phyloP scores from a whole-genome alignment of 2,797 vertebrate species.

The Enoplosus armatus region DNA sequence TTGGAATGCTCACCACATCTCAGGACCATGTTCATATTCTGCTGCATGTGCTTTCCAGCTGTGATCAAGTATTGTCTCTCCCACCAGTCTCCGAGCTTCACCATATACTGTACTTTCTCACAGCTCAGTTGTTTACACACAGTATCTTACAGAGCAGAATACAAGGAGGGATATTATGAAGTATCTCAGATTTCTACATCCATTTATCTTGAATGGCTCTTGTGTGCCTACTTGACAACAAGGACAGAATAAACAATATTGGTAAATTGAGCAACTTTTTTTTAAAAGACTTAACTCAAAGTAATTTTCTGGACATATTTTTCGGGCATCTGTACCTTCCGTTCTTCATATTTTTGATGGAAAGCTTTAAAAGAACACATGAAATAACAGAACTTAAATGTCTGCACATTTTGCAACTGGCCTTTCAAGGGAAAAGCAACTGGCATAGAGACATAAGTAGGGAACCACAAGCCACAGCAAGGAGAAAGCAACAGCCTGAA shows the following conservation, averaged over 20 bases:
- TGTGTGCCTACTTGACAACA: background rate
- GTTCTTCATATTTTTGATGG: constrained; percentile 49
- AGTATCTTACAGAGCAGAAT: constrained; percentile 19
- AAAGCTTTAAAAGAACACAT: constrained; percentile 47
- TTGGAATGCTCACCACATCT: constrained; percentile 86
- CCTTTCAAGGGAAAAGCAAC: constrained; percentile 75
- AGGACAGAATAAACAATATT: background rate
- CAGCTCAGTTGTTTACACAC: constrained; percentile 38
- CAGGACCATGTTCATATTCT: constrained; percentile 77
- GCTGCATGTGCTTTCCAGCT: constrained; percentile 86
- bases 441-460: constrained; percentile 70
- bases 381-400: constrained; percentile 55
- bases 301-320: constrained; percentile 23
- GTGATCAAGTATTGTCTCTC: constrained; percentile 77
- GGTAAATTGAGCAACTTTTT: background rate
- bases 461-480: constrained; percentile 80
- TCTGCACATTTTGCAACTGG: constrained; percentile 53
- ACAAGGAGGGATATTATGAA: background rate
- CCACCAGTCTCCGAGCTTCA: constrained; percentile 52
- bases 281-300: constrained; percentile 13
- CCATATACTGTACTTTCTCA: constrained; percentile 54
- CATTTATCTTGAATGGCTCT: constrained; percentile 5
- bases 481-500: constrained; percentile 68
- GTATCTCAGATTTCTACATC: constrained; percentile 13
- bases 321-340: constrained; percentile 9